Percentiles rank a stretch among this genome's conserved stretches.
Conservation (phyloP, 1,140 invertebrate species). For the Brachionus paranguensis region DNA sequence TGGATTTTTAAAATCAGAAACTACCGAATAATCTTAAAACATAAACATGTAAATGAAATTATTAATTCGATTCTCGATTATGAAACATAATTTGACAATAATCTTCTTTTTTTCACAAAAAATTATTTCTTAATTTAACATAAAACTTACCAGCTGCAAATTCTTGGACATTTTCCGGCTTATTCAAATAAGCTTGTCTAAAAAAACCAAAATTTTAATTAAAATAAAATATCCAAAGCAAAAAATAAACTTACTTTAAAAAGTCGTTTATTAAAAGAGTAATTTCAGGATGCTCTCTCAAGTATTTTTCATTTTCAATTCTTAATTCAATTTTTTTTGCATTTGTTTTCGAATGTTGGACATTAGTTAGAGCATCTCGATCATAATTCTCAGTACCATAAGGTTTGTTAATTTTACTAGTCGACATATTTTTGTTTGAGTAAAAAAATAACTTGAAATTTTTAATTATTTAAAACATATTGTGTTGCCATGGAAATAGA, state of each 20-base stretch:
- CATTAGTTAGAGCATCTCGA: conserved; percentile 4
- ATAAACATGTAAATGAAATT: no score
- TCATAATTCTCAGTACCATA: conserved; percentile 26
- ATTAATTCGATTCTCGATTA: no score
- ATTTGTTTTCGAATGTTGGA: conserved; percentile 14
- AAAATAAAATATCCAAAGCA: not conserved
- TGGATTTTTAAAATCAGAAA: no score
- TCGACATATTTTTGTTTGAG: not conserved
- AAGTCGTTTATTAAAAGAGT: conserved; percentile 29
- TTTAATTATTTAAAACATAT: not conserved
- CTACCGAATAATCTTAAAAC: no score
- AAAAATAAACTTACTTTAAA: conserved; percentile 17
- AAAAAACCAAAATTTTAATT: not conserved
- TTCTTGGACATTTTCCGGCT: not conserved
- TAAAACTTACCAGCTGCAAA: conserved; percentile 17
- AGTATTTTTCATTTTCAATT: conserved; percentile 33
- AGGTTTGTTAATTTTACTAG: not conserved
- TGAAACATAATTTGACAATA: no score
- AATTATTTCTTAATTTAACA: no score
- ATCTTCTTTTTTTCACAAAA: no score
- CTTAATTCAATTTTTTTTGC: conserved; percentile 30
- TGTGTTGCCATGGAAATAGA: not conserved
- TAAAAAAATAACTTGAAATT: not conserved
- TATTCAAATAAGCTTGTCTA: conserved; percentile 33
- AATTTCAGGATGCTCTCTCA: conserved; percentile 22